Percentiles rank a stretch among this genome's conserved stretches.
These are phyloP conservation scores for Engystomops pustulosus DNA, from an alignment of 2,113 vertebrate species.

Conservation along the genomic window DNA sequence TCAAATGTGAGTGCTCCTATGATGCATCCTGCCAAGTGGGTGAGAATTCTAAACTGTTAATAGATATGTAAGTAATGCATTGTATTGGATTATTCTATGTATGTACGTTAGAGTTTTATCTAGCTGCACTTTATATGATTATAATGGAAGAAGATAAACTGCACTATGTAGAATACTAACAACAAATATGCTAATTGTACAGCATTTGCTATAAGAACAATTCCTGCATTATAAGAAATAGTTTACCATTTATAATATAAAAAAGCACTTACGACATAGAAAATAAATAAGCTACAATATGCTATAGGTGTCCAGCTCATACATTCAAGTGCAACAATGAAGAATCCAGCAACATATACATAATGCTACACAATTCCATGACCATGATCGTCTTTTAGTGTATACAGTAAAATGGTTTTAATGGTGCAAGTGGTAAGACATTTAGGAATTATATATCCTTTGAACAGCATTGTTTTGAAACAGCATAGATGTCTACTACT, in stretches of 20 bases:
- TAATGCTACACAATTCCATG: no score
- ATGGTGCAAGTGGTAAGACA: no score
- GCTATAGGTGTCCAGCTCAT: background rate
- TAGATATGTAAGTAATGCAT: conserved; percentile 21
- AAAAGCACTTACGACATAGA: conserved; percentile 8
- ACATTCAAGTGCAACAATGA: background rate
- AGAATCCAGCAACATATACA: no score
- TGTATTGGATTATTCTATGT: background rate
- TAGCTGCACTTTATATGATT: conserved; percentile 33
- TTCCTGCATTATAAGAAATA: background rate
- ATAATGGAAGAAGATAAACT: conserved; percentile 1
- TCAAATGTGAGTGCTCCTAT: background rate
- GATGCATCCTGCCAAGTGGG: background rate
- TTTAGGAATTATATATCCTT: no score
- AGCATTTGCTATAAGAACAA: background rate
- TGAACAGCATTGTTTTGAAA: no score
- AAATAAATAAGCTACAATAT: background rate
- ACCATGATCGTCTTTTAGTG: no score
- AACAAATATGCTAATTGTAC: conserved; percentile 33
- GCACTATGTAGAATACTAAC: background rate
- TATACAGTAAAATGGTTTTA: no score
- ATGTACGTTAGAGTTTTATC: conserved; percentile 10
- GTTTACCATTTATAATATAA: conserved; percentile 9
- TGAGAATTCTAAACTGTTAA: conserved; percentile 23
- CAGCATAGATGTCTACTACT: no score